These are phyloP conservation scores for Augochlora pura DNA, from an alignment of 1,140 invertebrate genomes.

Conservation along the genomic window DNA sequence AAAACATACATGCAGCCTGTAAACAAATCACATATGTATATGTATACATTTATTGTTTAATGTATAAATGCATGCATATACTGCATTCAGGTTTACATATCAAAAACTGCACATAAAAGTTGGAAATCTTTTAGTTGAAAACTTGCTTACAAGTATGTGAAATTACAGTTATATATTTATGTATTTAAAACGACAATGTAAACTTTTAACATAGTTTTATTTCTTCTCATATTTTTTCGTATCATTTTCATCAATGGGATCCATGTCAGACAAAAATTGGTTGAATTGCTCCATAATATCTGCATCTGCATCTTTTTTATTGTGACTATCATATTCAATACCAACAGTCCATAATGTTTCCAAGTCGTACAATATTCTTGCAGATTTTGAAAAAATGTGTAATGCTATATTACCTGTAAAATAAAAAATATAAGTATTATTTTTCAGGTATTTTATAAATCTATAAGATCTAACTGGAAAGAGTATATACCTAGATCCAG, in stretches of 20 bases:
- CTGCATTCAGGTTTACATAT: too few species aligned
- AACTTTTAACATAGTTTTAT: conserved; percentile 1
- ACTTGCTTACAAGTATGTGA: not conserved
- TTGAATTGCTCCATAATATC: conserved; percentile 85
- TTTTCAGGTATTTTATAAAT: conserved; percentile 40
- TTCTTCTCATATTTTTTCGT: not conserved
- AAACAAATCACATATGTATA: too few species aligned
- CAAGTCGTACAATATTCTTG: conserved; percentile 89
- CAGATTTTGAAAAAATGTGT: conserved; percentile 90
- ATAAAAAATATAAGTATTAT: conserved; percentile 51
- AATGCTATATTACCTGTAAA: conserved; percentile 91
- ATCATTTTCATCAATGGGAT: conserved; percentile 76
- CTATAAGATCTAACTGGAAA: not conserved
- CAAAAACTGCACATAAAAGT: too few species aligned
- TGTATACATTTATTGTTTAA: too few species aligned
- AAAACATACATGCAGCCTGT: too few species aligned
- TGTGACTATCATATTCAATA: conserved; percentile 87
- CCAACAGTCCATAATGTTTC: conserved; percentile 95
- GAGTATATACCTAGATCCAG: conserved; percentile 89
- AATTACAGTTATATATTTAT: not conserved
- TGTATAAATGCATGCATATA: too few species aligned
- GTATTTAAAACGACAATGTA: not conserved
- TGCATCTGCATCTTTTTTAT: conserved; percentile 79
- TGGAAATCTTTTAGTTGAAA: too few species aligned
- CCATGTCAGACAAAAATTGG: conserved; percentile 82